Evolutionary conservation across 2,113 vertebrate species (phyloP).

Genomic region (Meleagris gallopavo): DNA sequence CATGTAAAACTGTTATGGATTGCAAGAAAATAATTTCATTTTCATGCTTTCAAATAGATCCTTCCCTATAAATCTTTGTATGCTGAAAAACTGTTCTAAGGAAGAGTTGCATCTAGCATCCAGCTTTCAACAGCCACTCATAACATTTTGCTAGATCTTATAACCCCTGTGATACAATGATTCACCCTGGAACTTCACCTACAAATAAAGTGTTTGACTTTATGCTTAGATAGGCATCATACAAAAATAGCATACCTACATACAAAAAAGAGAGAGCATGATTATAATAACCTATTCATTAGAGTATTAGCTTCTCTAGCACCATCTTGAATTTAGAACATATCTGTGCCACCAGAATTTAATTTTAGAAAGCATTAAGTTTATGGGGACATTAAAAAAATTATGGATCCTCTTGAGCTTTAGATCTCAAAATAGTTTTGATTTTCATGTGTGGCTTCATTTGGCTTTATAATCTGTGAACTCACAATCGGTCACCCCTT

Average conservation of each 20-base stretch:
- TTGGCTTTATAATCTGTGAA: slow-evolving; percentile 33
- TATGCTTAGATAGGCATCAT: neutral
- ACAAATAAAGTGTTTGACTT: neutral
- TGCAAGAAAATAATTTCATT: neutral
- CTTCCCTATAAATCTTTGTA: neutral
- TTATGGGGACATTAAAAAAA: neutral
- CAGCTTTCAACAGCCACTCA: neutral
- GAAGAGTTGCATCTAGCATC: neutral
- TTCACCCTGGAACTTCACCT: neutral
- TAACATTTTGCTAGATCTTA: neutral
- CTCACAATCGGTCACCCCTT: neutral
- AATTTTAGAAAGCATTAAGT: neutral
- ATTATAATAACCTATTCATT: neutral
- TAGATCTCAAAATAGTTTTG: neutral
- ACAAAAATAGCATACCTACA: neutral
- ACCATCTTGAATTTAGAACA: neutral
- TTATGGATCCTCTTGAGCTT: neutral
- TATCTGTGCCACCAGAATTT: neutral
- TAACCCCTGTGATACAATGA: neutral
- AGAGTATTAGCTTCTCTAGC: neutral
- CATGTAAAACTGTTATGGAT: neutral
- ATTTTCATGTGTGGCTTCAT: neutral
- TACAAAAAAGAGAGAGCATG: neutral
- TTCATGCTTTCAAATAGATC: neutral
- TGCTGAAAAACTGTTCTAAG: neutral